phyloP scores from a whole-genome alignment of 2,888 invertebrate genomes.

The Clostera curtula region DNA sequence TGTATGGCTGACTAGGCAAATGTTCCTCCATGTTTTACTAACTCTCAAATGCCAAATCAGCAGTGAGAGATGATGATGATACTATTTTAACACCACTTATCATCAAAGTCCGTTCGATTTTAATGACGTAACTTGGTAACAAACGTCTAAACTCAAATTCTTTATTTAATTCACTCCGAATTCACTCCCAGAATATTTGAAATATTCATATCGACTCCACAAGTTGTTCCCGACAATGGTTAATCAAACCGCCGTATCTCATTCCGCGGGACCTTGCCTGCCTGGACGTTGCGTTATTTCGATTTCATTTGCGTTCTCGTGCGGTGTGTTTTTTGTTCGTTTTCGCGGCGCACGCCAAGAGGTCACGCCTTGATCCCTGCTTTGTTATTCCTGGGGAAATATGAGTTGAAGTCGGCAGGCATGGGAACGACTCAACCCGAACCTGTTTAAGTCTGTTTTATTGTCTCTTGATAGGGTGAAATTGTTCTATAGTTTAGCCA shows the following conservation, averaged over 20 bases:
- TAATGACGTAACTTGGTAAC: too few species aligned
- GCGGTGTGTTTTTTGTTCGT: conserved; percentile 52
- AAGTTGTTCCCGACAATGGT: conserved; percentile 56
- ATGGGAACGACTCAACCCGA: conserved; percentile 55
- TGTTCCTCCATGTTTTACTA: too few species aligned
- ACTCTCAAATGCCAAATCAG: too few species aligned
- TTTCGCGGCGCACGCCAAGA: conserved; percentile 42
- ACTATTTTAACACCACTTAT: too few species aligned
- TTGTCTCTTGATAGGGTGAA: too few species aligned
- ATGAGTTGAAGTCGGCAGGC: conserved; percentile 54
- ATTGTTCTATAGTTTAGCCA: too few species aligned
- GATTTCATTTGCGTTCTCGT: conserved; percentile 73
- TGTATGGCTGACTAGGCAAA: too few species aligned
- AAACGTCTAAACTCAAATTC: too few species aligned
- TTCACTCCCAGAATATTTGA: neutral
- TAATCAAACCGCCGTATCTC: conserved; percentile 72
- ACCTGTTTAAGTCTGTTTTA: conserved; percentile 66
- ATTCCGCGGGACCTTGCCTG: conserved; percentile 54
- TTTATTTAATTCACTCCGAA: too few species aligned
- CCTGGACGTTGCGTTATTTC: conserved; percentile 63
- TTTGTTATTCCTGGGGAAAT: conserved; percentile 67
- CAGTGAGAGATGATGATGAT: too few species aligned
- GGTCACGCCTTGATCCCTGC: conserved; percentile 61
- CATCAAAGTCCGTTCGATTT: too few species aligned
- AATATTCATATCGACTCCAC: conserved; percentile 33